Conservation (phyloP, 2,888 invertebrate species). For the Stenodera caucasica region DNA sequence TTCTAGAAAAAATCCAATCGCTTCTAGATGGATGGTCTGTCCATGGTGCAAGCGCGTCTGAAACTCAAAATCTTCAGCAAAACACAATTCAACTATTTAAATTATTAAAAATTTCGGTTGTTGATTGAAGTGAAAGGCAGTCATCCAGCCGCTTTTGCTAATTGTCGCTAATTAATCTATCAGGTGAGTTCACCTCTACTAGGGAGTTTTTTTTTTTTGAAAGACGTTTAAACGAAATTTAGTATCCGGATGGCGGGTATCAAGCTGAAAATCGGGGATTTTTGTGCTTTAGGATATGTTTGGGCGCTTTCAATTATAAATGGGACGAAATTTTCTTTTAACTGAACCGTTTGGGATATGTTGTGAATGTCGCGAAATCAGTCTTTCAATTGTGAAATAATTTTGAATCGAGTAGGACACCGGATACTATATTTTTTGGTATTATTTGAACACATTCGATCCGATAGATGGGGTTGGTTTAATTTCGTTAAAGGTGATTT, state of each 20-base stretch:
- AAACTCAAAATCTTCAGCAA: slow-evolving; percentile 3
- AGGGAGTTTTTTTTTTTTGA: background rate
- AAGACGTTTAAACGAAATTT: no score
- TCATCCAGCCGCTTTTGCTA: slow-evolving; percentile 14
- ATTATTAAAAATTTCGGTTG: slow-evolving; percentile 11
- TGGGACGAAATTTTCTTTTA: background rate
- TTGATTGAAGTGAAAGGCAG: slow-evolving; percentile 14
- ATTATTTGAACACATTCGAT: slow-evolving; percentile 40
- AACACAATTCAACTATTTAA: background rate
- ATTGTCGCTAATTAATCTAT: no score
- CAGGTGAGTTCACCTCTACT: background rate
- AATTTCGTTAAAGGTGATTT: no score
- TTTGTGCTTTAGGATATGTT: background rate
- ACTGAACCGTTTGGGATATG: background rate
- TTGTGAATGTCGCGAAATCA: background rate
- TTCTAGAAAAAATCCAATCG: slow-evolving; percentile 44
- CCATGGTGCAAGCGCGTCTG: slow-evolving; percentile 28
- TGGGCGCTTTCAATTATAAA: background rate
- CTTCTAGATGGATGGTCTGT: slow-evolving; percentile 31
- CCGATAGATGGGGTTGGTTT: no score
- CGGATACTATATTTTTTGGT: background rate
- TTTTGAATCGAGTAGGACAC: no score
- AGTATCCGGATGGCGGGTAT: no score
- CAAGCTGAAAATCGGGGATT: no score
- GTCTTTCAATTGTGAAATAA: no score